Conservation (phyloP, 1,140 invertebrate species). For the Drosophila nikananu region DNA sequence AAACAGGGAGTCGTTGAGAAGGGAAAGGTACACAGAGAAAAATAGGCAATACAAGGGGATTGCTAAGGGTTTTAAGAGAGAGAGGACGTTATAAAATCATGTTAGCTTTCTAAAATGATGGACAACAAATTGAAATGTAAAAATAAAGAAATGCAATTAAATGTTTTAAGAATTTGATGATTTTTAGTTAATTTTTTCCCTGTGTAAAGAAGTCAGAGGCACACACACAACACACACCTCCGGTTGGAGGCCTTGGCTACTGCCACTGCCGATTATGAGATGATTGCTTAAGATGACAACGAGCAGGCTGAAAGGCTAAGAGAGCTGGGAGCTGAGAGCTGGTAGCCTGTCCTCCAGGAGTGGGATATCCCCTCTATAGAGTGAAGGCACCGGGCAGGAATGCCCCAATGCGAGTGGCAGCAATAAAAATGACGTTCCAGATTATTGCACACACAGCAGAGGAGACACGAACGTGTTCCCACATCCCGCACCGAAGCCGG, state of each 20-base stretch:
- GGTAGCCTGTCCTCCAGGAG: constrained; percentile 1
- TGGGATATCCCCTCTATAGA: background rate
- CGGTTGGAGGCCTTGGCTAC: constrained; percentile 32
- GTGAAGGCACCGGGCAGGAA: constrained; percentile 41
- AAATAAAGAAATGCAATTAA: background rate
- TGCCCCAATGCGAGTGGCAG: constrained; percentile 78
- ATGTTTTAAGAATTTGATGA: background rate
- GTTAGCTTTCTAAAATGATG: too few species aligned
- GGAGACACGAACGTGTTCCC: constrained; percentile 13
- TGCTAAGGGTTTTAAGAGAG: too few species aligned
- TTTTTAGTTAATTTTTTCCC: background rate
- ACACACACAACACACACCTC: constrained; percentile 18
- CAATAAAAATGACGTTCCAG: constrained; percentile 85
- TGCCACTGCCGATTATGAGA: constrained; percentile 81
- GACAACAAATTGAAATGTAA: too few species aligned
- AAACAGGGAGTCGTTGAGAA: background rate
- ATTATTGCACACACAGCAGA: constrained; percentile 70
- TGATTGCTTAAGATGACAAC: constrained; percentile 83
- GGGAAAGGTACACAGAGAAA: background rate
- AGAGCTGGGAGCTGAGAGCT: constrained; percentile 9
- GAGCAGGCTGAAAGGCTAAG: constrained; percentile 58
- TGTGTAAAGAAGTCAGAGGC: constrained; percentile 27
- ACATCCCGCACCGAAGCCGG: constrained; percentile 38
- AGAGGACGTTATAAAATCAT: too few species aligned
- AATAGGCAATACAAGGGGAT: background rate